Conservation (phyloP, 2,888 invertebrate species). For the Agrotis ipsilon region DNA sequence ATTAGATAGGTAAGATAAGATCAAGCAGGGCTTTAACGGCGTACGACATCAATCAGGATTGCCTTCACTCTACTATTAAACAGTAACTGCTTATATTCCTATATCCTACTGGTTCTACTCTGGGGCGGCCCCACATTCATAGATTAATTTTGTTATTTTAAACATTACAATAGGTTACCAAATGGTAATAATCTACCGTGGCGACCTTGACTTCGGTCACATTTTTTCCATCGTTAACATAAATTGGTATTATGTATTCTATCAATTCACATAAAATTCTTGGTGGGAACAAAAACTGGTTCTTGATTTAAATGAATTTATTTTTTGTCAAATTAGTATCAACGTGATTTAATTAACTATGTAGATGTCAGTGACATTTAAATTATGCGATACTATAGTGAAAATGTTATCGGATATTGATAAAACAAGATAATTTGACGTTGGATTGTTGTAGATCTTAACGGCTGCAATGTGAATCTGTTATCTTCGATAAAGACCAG, state of each 20-base stretch:
- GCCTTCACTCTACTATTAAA: conserved; percentile 69
- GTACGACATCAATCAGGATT: conserved; percentile 85
- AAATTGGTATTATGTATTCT: conserved; percentile 9
- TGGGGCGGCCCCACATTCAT: conserved; percentile 10
- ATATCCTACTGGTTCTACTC: conserved; percentile 29
- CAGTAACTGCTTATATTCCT: conserved; percentile 73
- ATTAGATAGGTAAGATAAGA: conserved; percentile 83
- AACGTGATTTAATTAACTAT: not conserved
- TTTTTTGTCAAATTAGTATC: conserved; percentile 3
- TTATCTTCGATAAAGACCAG: conserved; percentile 46
- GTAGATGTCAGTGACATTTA: not conserved
- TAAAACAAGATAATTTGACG: conserved; percentile 8
- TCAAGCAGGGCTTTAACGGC: conserved; percentile 81
- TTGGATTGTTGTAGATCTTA: conserved; percentile 6
- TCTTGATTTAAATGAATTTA: conserved; percentile 9
- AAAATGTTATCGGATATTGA: not conserved
- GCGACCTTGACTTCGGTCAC: conserved; percentile 50
- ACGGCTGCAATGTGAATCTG: conserved; percentile 9
- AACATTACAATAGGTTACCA: conserved; percentile 6
- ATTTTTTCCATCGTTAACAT: conserved; percentile 9
- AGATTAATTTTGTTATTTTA: conserved; percentile 20
- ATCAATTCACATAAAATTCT: conserved; percentile 17
- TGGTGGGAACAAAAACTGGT: conserved; percentile 1
- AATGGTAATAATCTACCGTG: conserved; percentile 22
- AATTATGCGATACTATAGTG: conserved; percentile 5